Evolutionary conservation across 2,888 invertebrate species (phyloP).

Genomic region (Eupsilia transversa): DNA sequence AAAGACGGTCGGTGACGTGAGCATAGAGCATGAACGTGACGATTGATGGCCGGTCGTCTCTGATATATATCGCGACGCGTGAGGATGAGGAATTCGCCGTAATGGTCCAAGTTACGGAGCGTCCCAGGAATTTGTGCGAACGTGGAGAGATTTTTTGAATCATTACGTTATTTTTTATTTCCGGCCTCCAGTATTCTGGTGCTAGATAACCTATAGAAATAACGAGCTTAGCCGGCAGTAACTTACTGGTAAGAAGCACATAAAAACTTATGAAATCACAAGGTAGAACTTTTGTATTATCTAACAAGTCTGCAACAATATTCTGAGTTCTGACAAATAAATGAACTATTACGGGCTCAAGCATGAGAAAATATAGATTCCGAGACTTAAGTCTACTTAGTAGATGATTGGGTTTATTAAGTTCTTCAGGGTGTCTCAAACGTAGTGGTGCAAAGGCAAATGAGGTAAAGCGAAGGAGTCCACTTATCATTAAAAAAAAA

Average conservation of each 20-base stretch:
- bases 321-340: too few relatives aligned
- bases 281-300: neutral
- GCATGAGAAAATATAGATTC: neutral
- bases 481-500: too few relatives aligned
- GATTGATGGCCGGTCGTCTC: slow-evolving; percentile 54
- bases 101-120: slow-evolving; percentile 45
- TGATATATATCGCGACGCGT: slow-evolving; percentile 51
- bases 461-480: too few relatives aligned
- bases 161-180: slow-evolving; percentile 30
- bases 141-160: slow-evolving; percentile 33
- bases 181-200: neutral
- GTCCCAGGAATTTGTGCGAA: slow-evolving; percentile 37
- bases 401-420: too few relatives aligned
- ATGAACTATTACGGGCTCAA: too few relatives aligned
- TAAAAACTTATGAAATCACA: neutral
- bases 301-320: too few relatives aligned
- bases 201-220: neutral
- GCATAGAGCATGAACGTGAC: slow-evolving; percentile 55
- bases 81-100: slow-evolving; percentile 41
- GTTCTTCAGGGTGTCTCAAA: too few relatives aligned
- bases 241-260: neutral
- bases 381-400: neutral
- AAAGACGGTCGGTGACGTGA: slow-evolving; percentile 44
- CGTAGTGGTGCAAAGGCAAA: too few relatives aligned
- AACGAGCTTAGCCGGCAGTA: neutral